These are phyloP conservation scores for Spinus pinus DNA, from an alignment of 2,797 vertebrate species.

Conservation along the genomic window DNA sequence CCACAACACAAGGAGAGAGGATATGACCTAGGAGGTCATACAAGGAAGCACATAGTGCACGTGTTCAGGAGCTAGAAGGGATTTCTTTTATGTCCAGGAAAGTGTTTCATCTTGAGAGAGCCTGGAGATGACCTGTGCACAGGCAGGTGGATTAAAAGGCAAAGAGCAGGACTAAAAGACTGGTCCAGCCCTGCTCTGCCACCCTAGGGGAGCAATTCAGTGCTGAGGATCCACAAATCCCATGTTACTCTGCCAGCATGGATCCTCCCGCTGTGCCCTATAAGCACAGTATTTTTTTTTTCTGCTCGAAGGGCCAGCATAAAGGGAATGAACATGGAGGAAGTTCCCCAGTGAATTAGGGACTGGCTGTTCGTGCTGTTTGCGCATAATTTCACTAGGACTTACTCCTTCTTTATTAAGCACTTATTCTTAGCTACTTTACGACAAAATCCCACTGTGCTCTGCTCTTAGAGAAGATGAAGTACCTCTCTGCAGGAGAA, in stretches of 20 bases:
- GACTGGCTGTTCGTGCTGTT: not conserved
- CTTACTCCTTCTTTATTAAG: not conserved
- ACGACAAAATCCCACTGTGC: not conserved
- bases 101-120: not conserved
- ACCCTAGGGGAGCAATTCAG: fast-evolving
- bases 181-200: not conserved
- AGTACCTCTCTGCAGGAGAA: not conserved
- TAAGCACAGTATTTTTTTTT: not conserved
- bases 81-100: not conserved
- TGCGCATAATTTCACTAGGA: not conserved
- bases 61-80: not conserved
- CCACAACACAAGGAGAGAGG: not conserved
- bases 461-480: not conserved
- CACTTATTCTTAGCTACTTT: not conserved
- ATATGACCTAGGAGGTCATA: not conserved
- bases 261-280: not conserved
- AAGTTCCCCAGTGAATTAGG: not conserved
- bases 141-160: not conserved
- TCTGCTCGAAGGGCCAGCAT: not conserved
- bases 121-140: not conserved
- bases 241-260: not conserved
- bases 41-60: not conserved
- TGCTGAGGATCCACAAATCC: not conserved
- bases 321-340: not conserved
- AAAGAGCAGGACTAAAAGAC: not conserved